Base-by-base conservation (phyloP, 2,888 invertebrate species). In the Morpho achilles region DNA sequence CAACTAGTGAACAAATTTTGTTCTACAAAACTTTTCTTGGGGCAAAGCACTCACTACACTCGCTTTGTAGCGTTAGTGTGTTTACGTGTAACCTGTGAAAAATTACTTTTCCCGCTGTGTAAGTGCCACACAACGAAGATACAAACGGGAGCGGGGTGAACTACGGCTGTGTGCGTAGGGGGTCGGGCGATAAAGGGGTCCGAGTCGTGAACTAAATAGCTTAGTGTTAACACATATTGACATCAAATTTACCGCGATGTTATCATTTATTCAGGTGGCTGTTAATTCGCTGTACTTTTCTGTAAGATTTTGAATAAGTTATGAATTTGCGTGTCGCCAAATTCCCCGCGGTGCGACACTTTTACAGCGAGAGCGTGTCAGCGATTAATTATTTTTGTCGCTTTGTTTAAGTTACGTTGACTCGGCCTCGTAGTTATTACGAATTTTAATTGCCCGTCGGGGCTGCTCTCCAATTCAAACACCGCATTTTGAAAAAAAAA, bases 171-270 rank as follows among this genome's bases (percentile, higher is more conserved):
- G 86, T 67, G 75, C 71, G 63, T 68, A 77, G 77, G 67, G 77
- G 64, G 54, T 48, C 75, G 77, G 77, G 67, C 78, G 74, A 65
- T 74, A 82, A 67, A 81, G 82, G 85, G 83, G 82, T 77, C 76
- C 75, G 80, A 86, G 80, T 88, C 85, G 86, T 88, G 88, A 90
- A 89, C 89, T 90, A 90, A 90, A 90, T 90, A 89, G 90, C 89
- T 90, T 89, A 89, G 88, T 88, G 89, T 90, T 90, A 90, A 90
- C 90, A 89, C 89, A 90, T 90, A 90, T 90, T 90, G 90, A 90
- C 90, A 89, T 89, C 86, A 88, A 90, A 88, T 90, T 90, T 84
- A 84, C 88, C 87, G 84, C 88, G 85, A 88, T 87, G 83, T 79
- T 90, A 89, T 90, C 89, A 88, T 87, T 89, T 87, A 89, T 90